phyloP scores from a whole-genome alignment of 1,140 invertebrate genomes.

The Micrasema minimum region DNA sequence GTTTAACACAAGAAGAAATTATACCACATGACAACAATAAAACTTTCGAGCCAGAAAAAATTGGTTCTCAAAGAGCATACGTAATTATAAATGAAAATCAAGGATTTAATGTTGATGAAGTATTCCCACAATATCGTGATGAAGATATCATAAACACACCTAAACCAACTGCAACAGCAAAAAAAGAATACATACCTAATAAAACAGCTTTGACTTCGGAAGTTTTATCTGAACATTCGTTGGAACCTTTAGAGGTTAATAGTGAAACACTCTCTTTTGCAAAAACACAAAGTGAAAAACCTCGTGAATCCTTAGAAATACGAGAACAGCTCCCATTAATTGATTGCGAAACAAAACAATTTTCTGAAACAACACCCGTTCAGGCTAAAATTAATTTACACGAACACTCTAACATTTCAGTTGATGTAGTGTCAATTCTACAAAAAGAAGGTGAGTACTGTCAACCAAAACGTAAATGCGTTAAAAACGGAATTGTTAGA shows the following conservation, averaged over 20 bases:
- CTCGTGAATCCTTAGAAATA: slow-evolving; percentile 48
- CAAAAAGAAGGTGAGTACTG: slow-evolving; percentile 56
- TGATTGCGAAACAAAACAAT: slow-evolving; percentile 26
- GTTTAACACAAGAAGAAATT: slow-evolving; percentile 46
- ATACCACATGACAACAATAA: slow-evolving; percentile 24
- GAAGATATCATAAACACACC: slow-evolving; percentile 31
- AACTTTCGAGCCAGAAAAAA: slow-evolving; percentile 28
- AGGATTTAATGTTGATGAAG: slow-evolving; percentile 39
- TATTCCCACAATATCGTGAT: slow-evolving; percentile 38
- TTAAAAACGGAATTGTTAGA: too few species aligned
- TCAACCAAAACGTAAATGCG: too few species aligned
- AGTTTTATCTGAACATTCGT: slow-evolving; percentile 19
- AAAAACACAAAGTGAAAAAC: slow-evolving; percentile 52
- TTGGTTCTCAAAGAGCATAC: slow-evolving; percentile 21
- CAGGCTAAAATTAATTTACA: slow-evolving; percentile 42
- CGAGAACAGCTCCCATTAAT: slow-evolving; percentile 49
- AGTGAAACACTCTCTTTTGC: slow-evolving; percentile 26
- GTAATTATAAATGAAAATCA: slow-evolving; percentile 43
- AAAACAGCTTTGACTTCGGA: slow-evolving; percentile 31
- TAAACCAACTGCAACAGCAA: slow-evolving; percentile 8
- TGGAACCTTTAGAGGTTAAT: slow-evolving; percentile 19
- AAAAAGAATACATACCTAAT: slow-evolving; percentile 27
- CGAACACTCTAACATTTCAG: slow-evolving; percentile 42
- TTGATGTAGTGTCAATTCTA: slow-evolving; percentile 47
- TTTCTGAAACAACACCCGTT: slow-evolving; percentile 9